Conservation (phyloP, 2,888 invertebrate species). For the Drosophila planitibia region DNA sequence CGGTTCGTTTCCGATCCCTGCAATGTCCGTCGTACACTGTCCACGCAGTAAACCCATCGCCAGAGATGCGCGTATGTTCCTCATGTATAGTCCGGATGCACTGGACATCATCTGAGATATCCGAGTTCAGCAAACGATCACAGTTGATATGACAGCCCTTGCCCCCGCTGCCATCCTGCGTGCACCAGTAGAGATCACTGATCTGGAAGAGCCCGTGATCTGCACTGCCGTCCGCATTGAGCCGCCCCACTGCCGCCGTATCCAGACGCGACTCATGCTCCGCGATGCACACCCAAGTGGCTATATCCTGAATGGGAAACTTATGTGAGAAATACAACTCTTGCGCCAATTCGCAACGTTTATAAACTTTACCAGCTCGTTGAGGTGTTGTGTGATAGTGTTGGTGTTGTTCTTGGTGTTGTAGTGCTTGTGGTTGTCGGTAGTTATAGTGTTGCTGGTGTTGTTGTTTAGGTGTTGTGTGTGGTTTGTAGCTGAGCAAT, state of each 20-base stretch:
- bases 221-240: constrained; percentile 86
- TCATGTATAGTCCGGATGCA: constrained; percentile 89
- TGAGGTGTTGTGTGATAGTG: constrained; percentile 48
- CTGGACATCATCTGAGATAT: constrained; percentile 88
- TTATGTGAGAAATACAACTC: constrained; percentile 87
- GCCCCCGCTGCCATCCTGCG: constrained; percentile 84
- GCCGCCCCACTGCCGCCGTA: constrained; percentile 87
- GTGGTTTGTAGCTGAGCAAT: constrained; percentile 52
- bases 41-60: constrained; percentile 91
- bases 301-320: constrained; percentile 86
- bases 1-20: constrained; percentile 83
- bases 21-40: constrained; percentile 89
- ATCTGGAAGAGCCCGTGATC: constrained; percentile 92
- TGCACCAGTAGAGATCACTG: constrained; percentile 90
- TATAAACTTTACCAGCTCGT: constrained; percentile 87
- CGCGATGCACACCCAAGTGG: constrained; percentile 91
- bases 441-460: constrained; percentile 36
- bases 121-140: constrained; percentile 88
- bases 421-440: constrained; percentile 25
- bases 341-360: constrained; percentile 90
- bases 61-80: constrained; percentile 89
- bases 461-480: constrained; percentile 41
- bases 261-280: constrained; percentile 90
- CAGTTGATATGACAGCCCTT: constrained; percentile 89
- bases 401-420: constrained; percentile 34